Conservation (phyloP, 2,888 invertebrate genomes). For the Trichopoda pennipes region DNA sequence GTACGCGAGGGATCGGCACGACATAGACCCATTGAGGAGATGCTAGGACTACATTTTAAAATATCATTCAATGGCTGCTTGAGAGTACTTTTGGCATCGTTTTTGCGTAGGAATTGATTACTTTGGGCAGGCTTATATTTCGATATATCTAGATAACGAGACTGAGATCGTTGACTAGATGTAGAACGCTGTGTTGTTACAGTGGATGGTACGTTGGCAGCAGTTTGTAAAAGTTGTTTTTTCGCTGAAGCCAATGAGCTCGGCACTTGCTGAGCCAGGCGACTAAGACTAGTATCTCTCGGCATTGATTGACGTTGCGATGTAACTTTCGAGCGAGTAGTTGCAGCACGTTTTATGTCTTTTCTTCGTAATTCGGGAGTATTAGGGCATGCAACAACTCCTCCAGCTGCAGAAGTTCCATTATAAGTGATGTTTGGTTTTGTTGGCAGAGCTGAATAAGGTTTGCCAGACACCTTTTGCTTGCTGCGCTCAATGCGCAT, state of each 20-base stretch:
- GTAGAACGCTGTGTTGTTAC: slow-evolving; percentile 64
- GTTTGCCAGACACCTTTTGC: slow-evolving; percentile 75
- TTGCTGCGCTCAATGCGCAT: slow-evolving; percentile 83
- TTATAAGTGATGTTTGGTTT: slow-evolving; percentile 32
- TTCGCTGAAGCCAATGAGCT: slow-evolving; percentile 80
- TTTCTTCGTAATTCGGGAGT: slow-evolving; percentile 83
- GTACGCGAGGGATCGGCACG: slow-evolving; percentile 77
- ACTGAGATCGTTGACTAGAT: slow-evolving; percentile 77
- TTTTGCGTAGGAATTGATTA: slow-evolving; percentile 82
- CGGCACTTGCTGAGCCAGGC: slow-evolving; percentile 79
- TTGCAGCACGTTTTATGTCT: slow-evolving; percentile 74
- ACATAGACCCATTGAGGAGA: slow-evolving; percentile 78
- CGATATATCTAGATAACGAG: slow-evolving; percentile 84
- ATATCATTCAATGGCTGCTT: slow-evolving; percentile 72
- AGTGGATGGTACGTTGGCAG: slow-evolving; percentile 70
- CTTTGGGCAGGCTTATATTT: slow-evolving; percentile 83
- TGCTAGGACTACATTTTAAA: slow-evolving; percentile 80
- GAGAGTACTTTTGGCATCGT: slow-evolving; percentile 82
- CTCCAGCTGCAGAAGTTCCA: slow-evolving; percentile 71
- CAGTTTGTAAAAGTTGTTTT: slow-evolving; percentile 79
- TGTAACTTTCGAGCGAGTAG: slow-evolving; percentile 44
- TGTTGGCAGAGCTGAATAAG: slow-evolving; percentile 60
- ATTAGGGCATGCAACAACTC: slow-evolving; percentile 82
- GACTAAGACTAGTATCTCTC: slow-evolving; percentile 80
- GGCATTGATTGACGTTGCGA: slow-evolving; percentile 80